Evolutionary conservation across 2,113 vertebrate genomes (phyloP).

Genomic region (Galeopterus variegatus): DNA sequence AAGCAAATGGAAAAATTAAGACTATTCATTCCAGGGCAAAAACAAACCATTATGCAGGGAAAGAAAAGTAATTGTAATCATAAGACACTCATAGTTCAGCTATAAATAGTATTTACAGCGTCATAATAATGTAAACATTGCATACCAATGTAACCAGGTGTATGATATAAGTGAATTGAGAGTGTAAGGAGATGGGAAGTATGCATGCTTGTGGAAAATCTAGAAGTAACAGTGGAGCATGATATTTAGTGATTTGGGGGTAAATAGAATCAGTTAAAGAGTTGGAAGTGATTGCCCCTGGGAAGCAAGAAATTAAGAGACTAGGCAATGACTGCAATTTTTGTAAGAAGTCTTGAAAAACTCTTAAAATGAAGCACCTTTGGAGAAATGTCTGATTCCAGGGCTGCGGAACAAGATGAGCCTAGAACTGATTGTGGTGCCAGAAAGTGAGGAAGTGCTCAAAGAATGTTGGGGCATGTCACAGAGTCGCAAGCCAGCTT

Average conservation of each 20-base stretch:
- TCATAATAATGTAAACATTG: neutral
- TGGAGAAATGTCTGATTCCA: neutral
- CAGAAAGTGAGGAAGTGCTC: neutral
- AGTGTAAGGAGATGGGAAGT: neutral
- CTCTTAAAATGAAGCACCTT: neutral
- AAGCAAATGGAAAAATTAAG: conserved; percentile 28
- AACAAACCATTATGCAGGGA: neutral
- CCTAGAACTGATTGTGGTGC: neutral
- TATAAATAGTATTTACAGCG: neutral
- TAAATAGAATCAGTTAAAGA: neutral
- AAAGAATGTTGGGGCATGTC: neutral
- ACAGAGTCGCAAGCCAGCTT: neutral
- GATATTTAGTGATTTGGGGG: neutral
- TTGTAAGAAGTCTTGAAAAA: neutral
- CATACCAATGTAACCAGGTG: neutral
- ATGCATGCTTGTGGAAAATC: neutral
- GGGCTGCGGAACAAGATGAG: neutral
- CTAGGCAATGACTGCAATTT: neutral
- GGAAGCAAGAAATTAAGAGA: neutral
- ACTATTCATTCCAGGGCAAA: conserved; percentile 11
- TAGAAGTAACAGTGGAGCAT: neutral
- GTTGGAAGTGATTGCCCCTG: neutral
- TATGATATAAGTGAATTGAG: neutral
- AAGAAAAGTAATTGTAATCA: neutral
- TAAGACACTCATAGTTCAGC: neutral